A percentile compares a stretch with the other conserved stretches of the same genome.
Conservation (phyloP, 1,140 invertebrate species). For the Scaptomyza montana region DNA sequence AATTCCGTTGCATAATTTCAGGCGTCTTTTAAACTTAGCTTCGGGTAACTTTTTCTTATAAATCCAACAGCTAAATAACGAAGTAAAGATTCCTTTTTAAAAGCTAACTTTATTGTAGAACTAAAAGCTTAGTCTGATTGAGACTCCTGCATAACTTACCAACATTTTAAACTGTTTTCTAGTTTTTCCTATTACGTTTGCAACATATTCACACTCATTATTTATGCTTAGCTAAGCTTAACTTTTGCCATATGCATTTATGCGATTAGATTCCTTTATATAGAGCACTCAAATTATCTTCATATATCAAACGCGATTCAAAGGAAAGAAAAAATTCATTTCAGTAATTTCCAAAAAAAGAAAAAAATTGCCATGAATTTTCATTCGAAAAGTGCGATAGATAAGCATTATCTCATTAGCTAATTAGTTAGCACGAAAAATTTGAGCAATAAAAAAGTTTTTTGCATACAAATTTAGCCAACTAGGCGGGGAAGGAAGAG, state of each 20-base stretch:
- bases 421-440: constrained; percentile 73
- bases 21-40: constrained; percentile 18
- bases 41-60: too few species aligned
- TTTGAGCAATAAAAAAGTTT: constrained; percentile 78
- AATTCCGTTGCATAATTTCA: constrained; percentile 58
- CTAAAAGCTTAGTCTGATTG: too few species aligned
- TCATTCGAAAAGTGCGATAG: constrained; percentile 55
- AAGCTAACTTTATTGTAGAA: too few species aligned
- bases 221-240: constrained; percentile 9
- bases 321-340: constrained; percentile 7
- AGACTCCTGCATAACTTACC: too few species aligned
- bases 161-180: neutral
- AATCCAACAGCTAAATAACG: too few species aligned
- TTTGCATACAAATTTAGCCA: constrained; percentile 39
- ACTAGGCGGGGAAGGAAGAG: constrained; percentile 2
- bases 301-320: neutral
- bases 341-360: constrained; percentile 33
- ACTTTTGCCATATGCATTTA: constrained; percentile 22
- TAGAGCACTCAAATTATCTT: constrained; percentile 15
- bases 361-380: constrained; percentile 29
- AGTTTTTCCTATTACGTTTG: neutral
- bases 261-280: neutral
- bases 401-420: constrained; percentile 82
- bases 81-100: too few species aligned
- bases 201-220: neutral